A percentile compares a stretch with the other conserved stretches of the same genome.
Evolutionary conservation across 1,140 invertebrate species (phyloP).

Genomic region (Adelges cooleyi): DNA sequence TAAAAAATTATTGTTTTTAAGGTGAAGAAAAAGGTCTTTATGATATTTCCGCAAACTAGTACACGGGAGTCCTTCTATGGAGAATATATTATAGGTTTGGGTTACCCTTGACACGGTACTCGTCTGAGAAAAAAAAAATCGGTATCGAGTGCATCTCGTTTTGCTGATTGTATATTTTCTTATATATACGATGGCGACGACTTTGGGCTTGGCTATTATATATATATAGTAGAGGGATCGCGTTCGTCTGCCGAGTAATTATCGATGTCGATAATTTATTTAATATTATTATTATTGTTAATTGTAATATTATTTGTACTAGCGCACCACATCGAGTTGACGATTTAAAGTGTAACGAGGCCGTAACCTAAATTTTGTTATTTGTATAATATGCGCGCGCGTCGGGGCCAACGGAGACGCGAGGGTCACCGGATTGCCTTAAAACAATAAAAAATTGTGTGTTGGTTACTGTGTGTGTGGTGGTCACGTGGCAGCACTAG

Average conservation of each 20-base stretch:
- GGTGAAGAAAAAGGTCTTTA: too few species aligned
- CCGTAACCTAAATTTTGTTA: conserved; percentile 22
- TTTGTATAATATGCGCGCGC: conserved; percentile 18
- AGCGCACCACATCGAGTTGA: not conserved
- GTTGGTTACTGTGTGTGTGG: not conserved
- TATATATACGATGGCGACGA: too few species aligned
- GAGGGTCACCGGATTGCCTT: conserved; percentile 16
- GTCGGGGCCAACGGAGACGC: not conserved
- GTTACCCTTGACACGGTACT: conserved; percentile 12
- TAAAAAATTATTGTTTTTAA: too few species aligned
- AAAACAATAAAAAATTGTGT: conserved; percentile 5
- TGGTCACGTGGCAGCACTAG: too few species aligned
- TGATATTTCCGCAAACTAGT: conserved; percentile 14
- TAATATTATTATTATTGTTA: conserved; percentile 9
- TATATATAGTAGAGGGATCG: too few species aligned
- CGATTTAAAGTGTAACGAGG: conserved; percentile 28
- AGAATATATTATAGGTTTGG: too few species aligned
- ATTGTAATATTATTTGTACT: too few species aligned
- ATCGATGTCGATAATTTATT: too few species aligned
- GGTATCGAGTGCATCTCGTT: not conserved
- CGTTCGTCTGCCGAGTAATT: too few species aligned
- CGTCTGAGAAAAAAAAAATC: not conserved
- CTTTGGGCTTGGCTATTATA: too few species aligned
- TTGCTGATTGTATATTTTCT: too few species aligned
- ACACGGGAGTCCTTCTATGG: not conserved